These are phyloP conservation scores for Bergia sp. DNA, from an alignment of 92 coral and sea anemone genomes.

Conservation along the genomic window DNA sequence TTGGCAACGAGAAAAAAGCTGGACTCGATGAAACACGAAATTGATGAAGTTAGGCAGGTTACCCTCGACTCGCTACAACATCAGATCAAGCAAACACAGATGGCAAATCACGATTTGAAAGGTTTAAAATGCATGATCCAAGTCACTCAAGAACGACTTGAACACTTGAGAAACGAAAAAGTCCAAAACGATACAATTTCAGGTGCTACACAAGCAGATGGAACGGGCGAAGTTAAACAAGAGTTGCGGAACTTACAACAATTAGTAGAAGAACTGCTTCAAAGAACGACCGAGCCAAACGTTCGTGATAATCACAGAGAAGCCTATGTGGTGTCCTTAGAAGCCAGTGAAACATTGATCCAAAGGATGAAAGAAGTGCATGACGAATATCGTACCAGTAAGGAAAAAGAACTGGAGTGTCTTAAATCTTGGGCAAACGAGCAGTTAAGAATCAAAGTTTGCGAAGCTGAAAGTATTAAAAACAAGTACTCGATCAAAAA, in stretches of 20 bases:
- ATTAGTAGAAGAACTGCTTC: background rate
- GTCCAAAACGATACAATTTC: background rate
- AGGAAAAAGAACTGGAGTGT: constrained; percentile 21
- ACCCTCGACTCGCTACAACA: background rate
- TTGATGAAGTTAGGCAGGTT: constrained; percentile 9
- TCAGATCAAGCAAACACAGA: background rate
- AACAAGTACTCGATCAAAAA: background rate
- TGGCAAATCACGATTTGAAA: constrained; percentile 4
- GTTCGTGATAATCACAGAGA: background rate
- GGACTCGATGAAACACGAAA: constrained; percentile 10
- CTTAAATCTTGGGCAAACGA: constrained; percentile 25
- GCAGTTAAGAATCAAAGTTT: constrained; percentile 17
- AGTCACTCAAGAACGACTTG: background rate
- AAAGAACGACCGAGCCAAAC: background rate
- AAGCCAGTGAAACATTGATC: constrained; percentile 4
- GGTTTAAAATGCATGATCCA: background rate
- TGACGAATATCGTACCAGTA: background rate
- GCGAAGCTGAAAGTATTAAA: constrained; percentile 15
- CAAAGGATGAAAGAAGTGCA: constrained; percentile 9
- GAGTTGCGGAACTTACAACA: background rate
- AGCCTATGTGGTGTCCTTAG: background rate
- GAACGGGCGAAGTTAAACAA: background rate
- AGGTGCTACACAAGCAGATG: background rate
- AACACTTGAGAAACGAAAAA: background rate
- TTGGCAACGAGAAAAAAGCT: background rate